phyloP scores from a whole-genome alignment of 2,888 invertebrate genomes.

The Aquatica leii region DNA sequence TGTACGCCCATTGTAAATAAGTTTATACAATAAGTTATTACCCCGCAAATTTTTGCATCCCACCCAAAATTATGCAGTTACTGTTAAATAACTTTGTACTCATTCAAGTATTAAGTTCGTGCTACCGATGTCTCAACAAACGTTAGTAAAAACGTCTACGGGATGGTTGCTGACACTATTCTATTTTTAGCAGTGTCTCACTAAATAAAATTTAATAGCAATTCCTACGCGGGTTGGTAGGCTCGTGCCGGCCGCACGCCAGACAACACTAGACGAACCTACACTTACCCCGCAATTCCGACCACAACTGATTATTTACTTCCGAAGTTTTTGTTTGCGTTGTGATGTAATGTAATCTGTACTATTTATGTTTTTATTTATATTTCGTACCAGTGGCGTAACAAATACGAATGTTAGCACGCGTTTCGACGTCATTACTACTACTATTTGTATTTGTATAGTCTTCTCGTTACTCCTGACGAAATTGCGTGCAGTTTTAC shows the following conservation, averaged over 20 bases:
- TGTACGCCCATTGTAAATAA: conserved; percentile 31
- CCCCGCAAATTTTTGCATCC: conserved; percentile 33
- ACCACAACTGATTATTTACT: conserved; percentile 38
- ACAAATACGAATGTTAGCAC: background rate
- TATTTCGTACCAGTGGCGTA: conserved; percentile 15
- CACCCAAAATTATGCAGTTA: conserved; percentile 22
- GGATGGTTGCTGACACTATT: conserved; percentile 32
- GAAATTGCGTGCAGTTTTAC: no score
- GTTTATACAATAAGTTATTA: conserved; percentile 17
- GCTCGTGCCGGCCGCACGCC: conserved; percentile 43
- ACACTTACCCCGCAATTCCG: conserved; percentile 36
- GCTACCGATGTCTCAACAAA: conserved; percentile 20
- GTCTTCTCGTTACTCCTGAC: no score
- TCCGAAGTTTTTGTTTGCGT: conserved; percentile 32
- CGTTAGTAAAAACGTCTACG: conserved; percentile 34
- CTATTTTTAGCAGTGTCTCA: conserved; percentile 43
- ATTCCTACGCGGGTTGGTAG: conserved; percentile 36
- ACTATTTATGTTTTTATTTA: conserved; percentile 18
- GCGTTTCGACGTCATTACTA: no score
- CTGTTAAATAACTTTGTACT: conserved; percentile 3
- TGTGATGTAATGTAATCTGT: conserved; percentile 32
- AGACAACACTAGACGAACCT: conserved; percentile 35
- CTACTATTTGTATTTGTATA: no score
- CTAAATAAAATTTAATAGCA: conserved; percentile 27
- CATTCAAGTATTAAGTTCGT: conserved; percentile 19